Percentiles rank a stretch among this genome's conserved stretches.
Evolutionary conservation across 2,797 vertebrate species (phyloP).

Genomic region (Sarcophilus harrisii): DNA sequence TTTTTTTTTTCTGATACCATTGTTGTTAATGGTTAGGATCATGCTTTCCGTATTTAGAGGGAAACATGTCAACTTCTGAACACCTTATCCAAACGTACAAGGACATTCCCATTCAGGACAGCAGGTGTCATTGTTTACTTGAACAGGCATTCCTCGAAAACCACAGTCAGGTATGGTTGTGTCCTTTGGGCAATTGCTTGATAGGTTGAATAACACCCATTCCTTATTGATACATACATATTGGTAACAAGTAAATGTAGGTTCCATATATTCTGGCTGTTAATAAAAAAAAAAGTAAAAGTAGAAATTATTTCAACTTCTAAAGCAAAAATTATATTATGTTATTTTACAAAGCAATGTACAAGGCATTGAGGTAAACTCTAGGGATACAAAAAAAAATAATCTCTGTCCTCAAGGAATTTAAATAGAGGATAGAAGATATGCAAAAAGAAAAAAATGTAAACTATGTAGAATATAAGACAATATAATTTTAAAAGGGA

Average conservation of each 20-base stretch:
- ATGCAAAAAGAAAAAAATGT: not conserved
- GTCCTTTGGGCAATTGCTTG: constrained; percentile 93
- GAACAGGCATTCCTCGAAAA: constrained; percentile 94
- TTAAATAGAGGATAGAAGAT: not conserved
- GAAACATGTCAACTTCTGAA: constrained; percentile 3
- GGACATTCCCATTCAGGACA: constrained; percentile 98
- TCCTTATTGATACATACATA: constrained; percentile 94
- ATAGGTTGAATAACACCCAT: constrained; percentile 95
- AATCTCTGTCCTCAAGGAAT: not conserved
- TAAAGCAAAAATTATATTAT: not conserved
- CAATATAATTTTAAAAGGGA: not conserved
- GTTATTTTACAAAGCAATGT: too few species aligned
- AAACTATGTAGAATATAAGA: not conserved
- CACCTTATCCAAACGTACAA: constrained; percentile 87
- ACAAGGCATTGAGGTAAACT: not conserved
- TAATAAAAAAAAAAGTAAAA: constrained; percentile 50
- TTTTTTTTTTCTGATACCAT: not conserved
- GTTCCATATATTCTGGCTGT: constrained; percentile 94
- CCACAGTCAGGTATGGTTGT: constrained; percentile 93
- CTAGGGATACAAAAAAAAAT: not conserved
- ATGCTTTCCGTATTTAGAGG: not conserved
- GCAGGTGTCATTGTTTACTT: constrained; percentile 94
- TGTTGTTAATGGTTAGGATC: not conserved
- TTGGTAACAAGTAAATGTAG: constrained; percentile 94
- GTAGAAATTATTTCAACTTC: not conserved